These are phyloP conservation scores for Acrocephalus scirpaceus DNA, from an alignment of 2,797 vertebrate genomes.

Conservation along the genomic window DNA sequence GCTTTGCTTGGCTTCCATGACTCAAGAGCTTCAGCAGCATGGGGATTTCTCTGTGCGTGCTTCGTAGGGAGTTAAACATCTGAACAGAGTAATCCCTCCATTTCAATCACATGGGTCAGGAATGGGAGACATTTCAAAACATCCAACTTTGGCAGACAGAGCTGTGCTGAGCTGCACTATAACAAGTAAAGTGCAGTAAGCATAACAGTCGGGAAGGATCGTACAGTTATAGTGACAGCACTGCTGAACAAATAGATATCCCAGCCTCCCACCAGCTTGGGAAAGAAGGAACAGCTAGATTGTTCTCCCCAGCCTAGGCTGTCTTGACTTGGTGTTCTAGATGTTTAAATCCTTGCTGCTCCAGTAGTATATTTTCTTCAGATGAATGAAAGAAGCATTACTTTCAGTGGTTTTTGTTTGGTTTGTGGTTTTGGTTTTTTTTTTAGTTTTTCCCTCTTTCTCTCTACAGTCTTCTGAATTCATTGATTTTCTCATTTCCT, in stretches of 20 bases:
- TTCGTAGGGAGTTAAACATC: background rate
- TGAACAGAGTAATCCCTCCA: constrained; percentile 9
- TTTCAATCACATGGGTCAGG: background rate
- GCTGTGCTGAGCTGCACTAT: background rate
- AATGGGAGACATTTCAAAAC: constrained; percentile 17
- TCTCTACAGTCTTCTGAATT: constrained; percentile 8
- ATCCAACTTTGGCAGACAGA: background rate
- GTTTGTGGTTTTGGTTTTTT: background rate
- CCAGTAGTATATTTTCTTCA: background rate
- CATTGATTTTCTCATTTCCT: constrained; percentile 55
- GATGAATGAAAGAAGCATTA: background rate
- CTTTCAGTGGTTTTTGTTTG: background rate
- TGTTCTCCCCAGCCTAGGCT: background rate
- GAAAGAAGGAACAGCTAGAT: background rate
- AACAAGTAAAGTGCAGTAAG: background rate
- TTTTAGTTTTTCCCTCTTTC: accelerated
- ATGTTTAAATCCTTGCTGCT: background rate
- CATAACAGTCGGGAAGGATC: accelerated
- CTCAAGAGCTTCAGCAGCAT: background rate
- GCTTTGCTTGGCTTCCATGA: background rate
- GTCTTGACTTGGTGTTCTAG: background rate
- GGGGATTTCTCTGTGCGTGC: background rate
- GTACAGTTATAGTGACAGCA: background rate
- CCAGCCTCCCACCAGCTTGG: background rate
- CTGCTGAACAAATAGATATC: background rate